Base-by-base conservation (phyloP, 2,113 vertebrate genomes). In the Tachuris rubrigastra region DNA sequence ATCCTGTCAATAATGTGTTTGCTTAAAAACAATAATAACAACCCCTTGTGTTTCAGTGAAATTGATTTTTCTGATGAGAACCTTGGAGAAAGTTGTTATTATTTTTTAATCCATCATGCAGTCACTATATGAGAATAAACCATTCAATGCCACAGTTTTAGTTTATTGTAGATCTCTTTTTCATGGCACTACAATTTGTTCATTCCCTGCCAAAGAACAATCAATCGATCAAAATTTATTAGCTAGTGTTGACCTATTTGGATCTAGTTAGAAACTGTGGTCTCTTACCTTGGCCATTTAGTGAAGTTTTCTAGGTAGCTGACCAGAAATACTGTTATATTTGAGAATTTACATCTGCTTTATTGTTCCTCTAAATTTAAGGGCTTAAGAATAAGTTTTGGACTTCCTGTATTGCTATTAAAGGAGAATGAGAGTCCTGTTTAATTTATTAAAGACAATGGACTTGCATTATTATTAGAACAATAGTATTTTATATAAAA, bases 371-470 rank as follows among this genome's bases (percentile, higher is more conserved):
- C n/a, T 96, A 84, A 89, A 91, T 95, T 86, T 85, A 89, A 90
- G 23, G 14, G 20, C 46, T 93, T 75, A 75, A 84, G 79, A 94
- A 84, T 63, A 90, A 82, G 44, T 86, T 95, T 90, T 49, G 60
- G 56, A 46, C 83, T 95, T 97, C 95, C 95, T 96, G 71, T 50
- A 49, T 72, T 89, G 79, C 79, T 93, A 78, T 93, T 90, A 86
- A 88, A 62, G 31, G 79, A 91, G 30, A 92, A 90, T 86, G 30
- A 92, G 60, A 37, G 76, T 92, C 37, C 28, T 94, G 92, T 89
- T 96, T 96, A 94, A 96, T 97, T 94, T 93, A 96, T 96, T 93
- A 96, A 94, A 96, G 79, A 94, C 84, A 66, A 89, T 85, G 65
- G 85, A 69, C 85, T 93, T 86, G 68, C 31, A 78, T 89, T 96